A percentile compares a stretch with the other conserved stretches of the same genome.
Conservation (phyloP, 2,113 vertebrate species). For the Eidolon helvum region DNA sequence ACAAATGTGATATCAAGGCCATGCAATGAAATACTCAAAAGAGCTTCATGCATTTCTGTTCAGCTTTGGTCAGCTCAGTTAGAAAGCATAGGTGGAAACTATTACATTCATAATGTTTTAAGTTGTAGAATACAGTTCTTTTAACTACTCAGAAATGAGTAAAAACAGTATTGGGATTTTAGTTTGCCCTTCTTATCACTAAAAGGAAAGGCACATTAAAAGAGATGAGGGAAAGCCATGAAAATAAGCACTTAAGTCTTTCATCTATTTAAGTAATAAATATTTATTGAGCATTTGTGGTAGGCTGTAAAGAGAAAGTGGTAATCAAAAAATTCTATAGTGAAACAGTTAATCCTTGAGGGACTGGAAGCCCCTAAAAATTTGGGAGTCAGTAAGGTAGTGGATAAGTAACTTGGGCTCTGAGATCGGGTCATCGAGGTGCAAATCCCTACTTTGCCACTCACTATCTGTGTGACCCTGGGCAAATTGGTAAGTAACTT, state of each 20-base stretch:
- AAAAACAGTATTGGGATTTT: background rate
- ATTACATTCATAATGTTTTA: background rate
- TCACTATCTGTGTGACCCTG: background rate
- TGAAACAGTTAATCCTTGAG: background rate
- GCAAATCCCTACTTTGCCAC: background rate
- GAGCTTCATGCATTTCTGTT: background rate
- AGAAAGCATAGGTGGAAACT: background rate
- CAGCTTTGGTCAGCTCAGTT: background rate
- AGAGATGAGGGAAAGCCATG: background rate
- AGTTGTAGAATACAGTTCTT: background rate
- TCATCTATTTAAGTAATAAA: slow-evolving; percentile 20
- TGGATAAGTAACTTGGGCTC: background rate
- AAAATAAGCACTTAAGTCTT: slow-evolving; percentile 3
- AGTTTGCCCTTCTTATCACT: background rate
- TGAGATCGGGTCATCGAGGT: background rate
- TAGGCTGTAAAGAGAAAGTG: slow-evolving; percentile 20
- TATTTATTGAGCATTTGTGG: slow-evolving; percentile 38
- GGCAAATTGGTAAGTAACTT: background rate
- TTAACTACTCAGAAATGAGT: background rate
- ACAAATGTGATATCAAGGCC: background rate
- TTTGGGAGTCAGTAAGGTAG: background rate
- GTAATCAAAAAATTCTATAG: background rate
- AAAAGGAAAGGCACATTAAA: slow-evolving; percentile 20
- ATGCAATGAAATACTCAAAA: background rate
- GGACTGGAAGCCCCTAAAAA: background rate